phyloP scores from a whole-genome alignment of 2,888 invertebrate genomes.

The Ophioninae sp. region DNA sequence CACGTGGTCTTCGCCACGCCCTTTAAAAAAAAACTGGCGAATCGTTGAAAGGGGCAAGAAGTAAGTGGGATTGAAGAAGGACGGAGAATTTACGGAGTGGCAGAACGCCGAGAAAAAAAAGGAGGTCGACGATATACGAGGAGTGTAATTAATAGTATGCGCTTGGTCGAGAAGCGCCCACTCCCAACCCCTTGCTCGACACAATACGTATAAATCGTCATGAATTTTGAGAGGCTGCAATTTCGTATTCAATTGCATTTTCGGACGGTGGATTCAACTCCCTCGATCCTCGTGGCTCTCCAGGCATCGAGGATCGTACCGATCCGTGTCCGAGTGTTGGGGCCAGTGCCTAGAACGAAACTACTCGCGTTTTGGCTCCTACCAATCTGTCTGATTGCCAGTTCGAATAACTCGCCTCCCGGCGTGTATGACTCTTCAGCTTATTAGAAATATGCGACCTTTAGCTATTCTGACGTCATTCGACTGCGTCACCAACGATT shows the following conservation, averaged over 20 bases:
- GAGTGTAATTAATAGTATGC: conserved; percentile 72
- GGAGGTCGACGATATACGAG: conserved; percentile 56
- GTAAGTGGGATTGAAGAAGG: conserved; percentile 20
- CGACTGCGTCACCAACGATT: too few species aligned
- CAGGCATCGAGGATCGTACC: conserved; percentile 35
- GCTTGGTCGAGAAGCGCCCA: conserved; percentile 66
- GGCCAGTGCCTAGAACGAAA: conserved; percentile 39
- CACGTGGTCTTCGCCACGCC: neutral
- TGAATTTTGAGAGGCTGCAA: conserved; percentile 76
- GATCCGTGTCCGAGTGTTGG: conserved; percentile 32
- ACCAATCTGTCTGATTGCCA: conserved; percentile 68
- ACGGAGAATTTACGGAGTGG: conserved; percentile 31
- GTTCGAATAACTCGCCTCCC: conserved; percentile 65
- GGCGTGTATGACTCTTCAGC: conserved; percentile 35
- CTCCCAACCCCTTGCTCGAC: conserved; percentile 72
- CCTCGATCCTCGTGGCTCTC: conserved; percentile 55
- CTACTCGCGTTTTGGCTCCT: conserved; percentile 54
- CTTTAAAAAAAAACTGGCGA: neutral
- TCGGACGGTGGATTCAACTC: conserved; percentile 59
- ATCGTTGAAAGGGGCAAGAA: neutral
- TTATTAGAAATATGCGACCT: conserved; percentile 24
- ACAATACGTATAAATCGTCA: conserved; percentile 76
- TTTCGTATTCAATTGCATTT: conserved; percentile 74
- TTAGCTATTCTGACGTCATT: neutral
- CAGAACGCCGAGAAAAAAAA: conserved; percentile 36